phyloP scores from a whole-genome alignment of 2,888 invertebrate genomes.

The Strigamia maritima region DNA sequence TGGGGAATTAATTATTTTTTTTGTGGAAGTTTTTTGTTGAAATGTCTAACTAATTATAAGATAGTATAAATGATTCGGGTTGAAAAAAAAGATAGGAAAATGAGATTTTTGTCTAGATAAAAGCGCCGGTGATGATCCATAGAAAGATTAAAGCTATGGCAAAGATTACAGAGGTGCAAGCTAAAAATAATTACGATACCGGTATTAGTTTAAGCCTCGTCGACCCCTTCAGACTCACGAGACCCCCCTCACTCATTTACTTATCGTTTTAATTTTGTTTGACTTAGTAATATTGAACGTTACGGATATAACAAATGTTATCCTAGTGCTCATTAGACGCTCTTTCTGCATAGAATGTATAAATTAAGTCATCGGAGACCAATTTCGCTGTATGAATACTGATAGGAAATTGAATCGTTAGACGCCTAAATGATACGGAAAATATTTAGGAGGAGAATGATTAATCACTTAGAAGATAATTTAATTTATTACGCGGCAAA shows the following conservation, averaged over 20 bases:
- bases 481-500: background rate
- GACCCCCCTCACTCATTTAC: background rate
- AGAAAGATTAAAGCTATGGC: background rate
- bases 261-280: conserved; percentile 19
- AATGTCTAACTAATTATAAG: background rate
- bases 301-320: conserved; percentile 7
- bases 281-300: conserved; percentile 2
- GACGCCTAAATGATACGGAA: conserved; percentile 6
- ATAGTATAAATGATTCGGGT: background rate
- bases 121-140: background rate
- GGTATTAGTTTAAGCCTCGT: background rate
- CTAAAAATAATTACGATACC: background rate
- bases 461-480: background rate
- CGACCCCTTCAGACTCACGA: background rate
- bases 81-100: background rate
- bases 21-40: background rate
- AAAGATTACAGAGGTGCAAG: background rate
- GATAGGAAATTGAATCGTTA: conserved; percentile 28
- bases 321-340: conserved; percentile 1
- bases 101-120: background rate
- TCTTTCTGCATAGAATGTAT: background rate
- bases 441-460: background rate
- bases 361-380: conserved; percentile 14
- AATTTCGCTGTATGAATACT: conserved; percentile 29
- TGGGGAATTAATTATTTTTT: background rate